These are phyloP conservation scores for Vesta saturnalis DNA, from an alignment of 2,888 invertebrate genomes.

Conservation along the genomic window DNA sequence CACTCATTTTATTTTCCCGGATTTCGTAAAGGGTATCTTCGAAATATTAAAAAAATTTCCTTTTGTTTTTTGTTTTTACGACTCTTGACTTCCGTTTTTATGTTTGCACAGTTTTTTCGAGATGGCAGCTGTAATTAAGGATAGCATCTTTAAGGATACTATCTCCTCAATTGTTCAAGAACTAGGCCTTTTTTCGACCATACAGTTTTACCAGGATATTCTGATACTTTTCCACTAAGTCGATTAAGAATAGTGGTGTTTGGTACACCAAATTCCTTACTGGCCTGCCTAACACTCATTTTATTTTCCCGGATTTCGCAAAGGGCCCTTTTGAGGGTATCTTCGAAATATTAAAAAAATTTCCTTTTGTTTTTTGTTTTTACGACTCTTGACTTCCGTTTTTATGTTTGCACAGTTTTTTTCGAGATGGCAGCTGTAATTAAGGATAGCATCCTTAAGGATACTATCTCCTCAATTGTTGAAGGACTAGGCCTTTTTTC, in stretches of 20 bases:
- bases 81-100: not conserved
- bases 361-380: not conserved
- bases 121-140: not conserved
- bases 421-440: not conserved
- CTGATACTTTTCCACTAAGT: slow-evolving; percentile 36
- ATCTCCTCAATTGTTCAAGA: too few relatives aligned
- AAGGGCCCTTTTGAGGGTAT: too few relatives aligned
- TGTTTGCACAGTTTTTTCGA: not conserved
- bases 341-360: too few relatives aligned
- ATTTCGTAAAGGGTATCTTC: slow-evolving; percentile 32
- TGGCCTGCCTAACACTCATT: slow-evolving; percentile 12
- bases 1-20: slow-evolving; percentile 6
- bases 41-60: slow-evolving; percentile 14
- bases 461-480: too few relatives aligned
- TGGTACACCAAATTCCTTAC: too few relatives aligned
- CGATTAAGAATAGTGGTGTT: too few relatives aligned
- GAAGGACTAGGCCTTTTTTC: not conserved
- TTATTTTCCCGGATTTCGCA: slow-evolving; percentile 21
- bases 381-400: not conserved
- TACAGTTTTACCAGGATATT: slow-evolving; percentile 5
- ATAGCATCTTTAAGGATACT: not conserved
- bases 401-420: not conserved
- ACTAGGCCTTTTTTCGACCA: not conserved
- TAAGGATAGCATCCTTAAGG: not conserved
- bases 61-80: not conserved